These are phyloP conservation scores for Sepioteuthis lessoniana DNA, from an alignment of 2,888 invertebrate genomes.

Conservation along the genomic window DNA sequence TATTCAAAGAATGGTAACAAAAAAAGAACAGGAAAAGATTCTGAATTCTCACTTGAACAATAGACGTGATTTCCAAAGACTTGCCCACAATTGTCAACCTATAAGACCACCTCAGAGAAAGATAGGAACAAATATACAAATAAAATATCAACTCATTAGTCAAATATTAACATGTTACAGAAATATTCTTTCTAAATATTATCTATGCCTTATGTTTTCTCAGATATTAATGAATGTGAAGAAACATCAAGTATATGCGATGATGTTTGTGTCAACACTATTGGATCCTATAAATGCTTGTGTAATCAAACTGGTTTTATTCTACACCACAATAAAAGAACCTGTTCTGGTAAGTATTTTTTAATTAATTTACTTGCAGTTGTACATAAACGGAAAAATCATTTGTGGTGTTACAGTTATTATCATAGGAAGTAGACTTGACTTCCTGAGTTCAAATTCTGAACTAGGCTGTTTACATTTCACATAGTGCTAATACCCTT, in stretches of 20 bases:
- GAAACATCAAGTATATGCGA: slow-evolving; percentile 64
- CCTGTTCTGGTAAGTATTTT: slow-evolving; percentile 24
- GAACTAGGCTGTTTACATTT: too few relatives aligned
- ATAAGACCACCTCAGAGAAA: too few relatives aligned
- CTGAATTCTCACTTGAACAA: too few relatives aligned
- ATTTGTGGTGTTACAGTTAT: too few relatives aligned
- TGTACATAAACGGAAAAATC: not conserved
- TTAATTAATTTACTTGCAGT: not conserved
- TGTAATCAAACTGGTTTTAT: slow-evolving; percentile 59
- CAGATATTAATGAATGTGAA: slow-evolving; percentile 69
- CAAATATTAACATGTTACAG: not conserved
- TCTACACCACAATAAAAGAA: slow-evolving; percentile 45
- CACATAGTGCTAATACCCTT: too few relatives aligned
- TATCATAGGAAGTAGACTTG: too few relatives aligned
- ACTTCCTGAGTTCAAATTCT: too few relatives aligned
- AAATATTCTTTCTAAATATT: not conserved
- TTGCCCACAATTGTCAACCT: too few relatives aligned
- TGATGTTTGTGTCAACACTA: slow-evolving; percentile 63
- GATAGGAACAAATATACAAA: not conserved
- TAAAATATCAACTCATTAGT: not conserved
- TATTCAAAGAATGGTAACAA: too few relatives aligned
- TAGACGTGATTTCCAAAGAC: too few relatives aligned
- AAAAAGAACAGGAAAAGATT: too few relatives aligned
- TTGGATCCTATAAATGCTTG: slow-evolving; percentile 63
- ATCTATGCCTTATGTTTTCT: not conserved